A percentile compares a stretch with the other conserved stretches of the same genome.
Conservation (phyloP, 35 echinoderm and acorn worm species). For the Amphiura filiformis region DNA sequence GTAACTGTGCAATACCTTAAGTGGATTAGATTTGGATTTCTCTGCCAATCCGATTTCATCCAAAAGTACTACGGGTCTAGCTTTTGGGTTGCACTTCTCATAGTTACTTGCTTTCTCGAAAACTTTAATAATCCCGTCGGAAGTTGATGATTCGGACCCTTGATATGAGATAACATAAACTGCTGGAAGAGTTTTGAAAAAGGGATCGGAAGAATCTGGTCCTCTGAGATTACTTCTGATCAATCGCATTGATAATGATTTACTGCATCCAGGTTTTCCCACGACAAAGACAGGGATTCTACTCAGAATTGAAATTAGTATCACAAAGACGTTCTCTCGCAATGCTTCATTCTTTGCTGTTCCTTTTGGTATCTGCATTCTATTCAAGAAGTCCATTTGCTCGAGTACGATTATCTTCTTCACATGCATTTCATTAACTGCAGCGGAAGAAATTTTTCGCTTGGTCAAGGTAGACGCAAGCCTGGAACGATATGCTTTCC, state of each 20-base stretch:
- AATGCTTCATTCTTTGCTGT: constrained; percentile 38
- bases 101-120: constrained; percentile 31
- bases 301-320: constrained; percentile 30
- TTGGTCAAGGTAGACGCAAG: background rate
- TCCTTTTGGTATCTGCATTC: constrained; percentile 15
- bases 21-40: constrained; percentile 7
- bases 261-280: constrained; percentile 50
- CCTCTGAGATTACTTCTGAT: constrained; percentile 32
- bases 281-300: constrained; percentile 37
- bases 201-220: constrained; percentile 17
- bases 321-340: constrained; percentile 33
- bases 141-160: constrained; percentile 25
- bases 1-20: constrained; percentile 24
- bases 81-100: constrained; percentile 21
- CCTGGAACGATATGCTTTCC: constrained; percentile 10
- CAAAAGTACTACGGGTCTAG: constrained; percentile 27
- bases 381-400: constrained; percentile 28
- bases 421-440: constrained; percentile 12
- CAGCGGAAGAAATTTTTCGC: background rate
- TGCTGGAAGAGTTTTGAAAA: constrained; percentile 6
- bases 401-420: background rate
- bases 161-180: constrained; percentile 38
- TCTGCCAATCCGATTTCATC: constrained; percentile 51
- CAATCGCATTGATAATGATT: constrained; percentile 39
- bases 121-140: constrained; percentile 38